Evolutionary conservation across 2,797 vertebrate species (phyloP).

Genomic region (Fringilla coelebs): DNA sequence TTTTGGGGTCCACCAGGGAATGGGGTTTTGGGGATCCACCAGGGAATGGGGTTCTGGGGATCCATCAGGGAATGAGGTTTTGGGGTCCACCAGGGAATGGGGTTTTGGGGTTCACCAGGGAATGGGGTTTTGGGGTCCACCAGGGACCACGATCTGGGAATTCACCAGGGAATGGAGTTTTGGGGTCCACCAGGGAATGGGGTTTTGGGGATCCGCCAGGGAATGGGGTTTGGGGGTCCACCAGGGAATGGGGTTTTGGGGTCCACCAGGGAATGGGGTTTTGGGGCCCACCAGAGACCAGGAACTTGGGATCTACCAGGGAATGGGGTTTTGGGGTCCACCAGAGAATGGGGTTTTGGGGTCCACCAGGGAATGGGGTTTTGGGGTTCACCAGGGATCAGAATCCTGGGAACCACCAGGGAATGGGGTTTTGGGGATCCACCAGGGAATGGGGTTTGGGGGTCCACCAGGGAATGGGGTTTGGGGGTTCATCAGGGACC

Average conservation of each 20-base stretch:
- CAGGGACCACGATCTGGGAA: too few relatives aligned
- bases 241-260: background rate
- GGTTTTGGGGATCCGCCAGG: background rate
- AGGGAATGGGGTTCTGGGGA: too few relatives aligned
- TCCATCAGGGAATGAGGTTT: fast-evolving
- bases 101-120: too few relatives aligned
- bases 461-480: background rate
- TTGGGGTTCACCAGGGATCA: background rate
- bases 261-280: background rate
- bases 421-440: background rate
- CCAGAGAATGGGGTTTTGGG: background rate
- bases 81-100: background rate
- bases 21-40: too few relatives aligned
- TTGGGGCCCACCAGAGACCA: too few relatives aligned
- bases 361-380: too few relatives aligned
- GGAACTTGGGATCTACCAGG: background rate
- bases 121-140: fast-evolving
- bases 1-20: too few relatives aligned
- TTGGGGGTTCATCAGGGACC: too few relatives aligned
- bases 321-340: too few relatives aligned
- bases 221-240: background rate
- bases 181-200: too few relatives aligned
- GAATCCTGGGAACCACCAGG: background rate
- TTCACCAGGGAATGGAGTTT: fast-evolving
- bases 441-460: fast-evolving